Conservation (phyloP, 2,888 invertebrate species). For the Trachelus iudaicus region DNA sequence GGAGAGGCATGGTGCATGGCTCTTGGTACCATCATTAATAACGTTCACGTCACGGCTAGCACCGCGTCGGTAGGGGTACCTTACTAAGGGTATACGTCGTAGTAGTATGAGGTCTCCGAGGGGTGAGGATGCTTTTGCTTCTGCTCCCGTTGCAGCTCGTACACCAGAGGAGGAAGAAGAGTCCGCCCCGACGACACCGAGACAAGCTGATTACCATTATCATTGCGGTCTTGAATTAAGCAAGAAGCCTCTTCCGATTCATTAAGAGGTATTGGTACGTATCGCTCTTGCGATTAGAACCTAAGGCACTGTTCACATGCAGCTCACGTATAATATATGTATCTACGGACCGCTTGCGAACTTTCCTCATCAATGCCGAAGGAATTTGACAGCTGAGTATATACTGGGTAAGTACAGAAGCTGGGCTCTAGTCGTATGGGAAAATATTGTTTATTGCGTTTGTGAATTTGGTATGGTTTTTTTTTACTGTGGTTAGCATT, state of each 20-base stretch:
- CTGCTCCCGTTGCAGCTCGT: slow-evolving; percentile 29
- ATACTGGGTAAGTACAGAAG: too few species aligned
- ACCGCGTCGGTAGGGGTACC: slow-evolving; percentile 63
- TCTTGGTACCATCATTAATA: slow-evolving; percentile 64
- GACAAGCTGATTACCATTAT: slow-evolving; percentile 54
- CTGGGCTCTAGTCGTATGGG: too few species aligned
- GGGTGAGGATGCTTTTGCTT: slow-evolving; percentile 44
- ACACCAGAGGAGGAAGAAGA: slow-evolving; percentile 30
- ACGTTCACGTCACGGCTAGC: slow-evolving; percentile 63
- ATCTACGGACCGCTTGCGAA: too few species aligned
- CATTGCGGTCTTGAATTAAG: slow-evolving; percentile 28
- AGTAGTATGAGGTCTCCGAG: slow-evolving; percentile 39
- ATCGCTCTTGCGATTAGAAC: too few species aligned
- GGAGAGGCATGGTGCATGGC: slow-evolving; percentile 50
- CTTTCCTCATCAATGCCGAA: too few species aligned
- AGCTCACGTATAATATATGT: too few species aligned
- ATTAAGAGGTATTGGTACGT: too few species aligned
- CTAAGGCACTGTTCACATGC: too few species aligned
- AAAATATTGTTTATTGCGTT: too few species aligned
- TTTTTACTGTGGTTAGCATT: too few species aligned
- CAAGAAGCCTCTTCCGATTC: slow-evolving; percentile 25
- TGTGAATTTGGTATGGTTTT: too few species aligned
- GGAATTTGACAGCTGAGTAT: too few species aligned
- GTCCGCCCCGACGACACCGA: slow-evolving; percentile 43
- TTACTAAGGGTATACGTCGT: slow-evolving; percentile 59